Evolutionary conservation across 1,140 invertebrate species (phyloP).

Genomic region (Drosophila sturtevanti): DNA sequence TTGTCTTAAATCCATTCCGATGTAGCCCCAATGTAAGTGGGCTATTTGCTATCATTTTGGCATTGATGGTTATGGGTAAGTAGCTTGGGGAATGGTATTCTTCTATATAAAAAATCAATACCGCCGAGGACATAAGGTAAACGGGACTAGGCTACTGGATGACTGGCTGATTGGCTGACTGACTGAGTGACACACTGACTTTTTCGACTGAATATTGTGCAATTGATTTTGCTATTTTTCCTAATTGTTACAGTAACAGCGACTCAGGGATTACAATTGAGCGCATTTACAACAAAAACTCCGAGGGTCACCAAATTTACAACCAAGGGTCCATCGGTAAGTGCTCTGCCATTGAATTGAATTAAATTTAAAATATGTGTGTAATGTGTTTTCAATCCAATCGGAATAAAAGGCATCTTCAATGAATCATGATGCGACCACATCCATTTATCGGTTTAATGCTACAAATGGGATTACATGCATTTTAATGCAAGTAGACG

Average conservation of each 20-base stretch:
- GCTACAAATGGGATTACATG: constrained; percentile 86
- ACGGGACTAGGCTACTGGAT: background rate
- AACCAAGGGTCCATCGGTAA: constrained; percentile 84
- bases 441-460: constrained; percentile 86
- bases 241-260: constrained; percentile 31
- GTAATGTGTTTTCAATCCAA: background rate
- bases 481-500: constrained; percentile 86
- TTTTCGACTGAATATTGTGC: constrained; percentile 39
- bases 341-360: constrained; percentile 7
- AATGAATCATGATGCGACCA: constrained; percentile 79
- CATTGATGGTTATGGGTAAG: constrained; percentile 45
- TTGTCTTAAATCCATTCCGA: background rate
- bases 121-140: constrained; percentile 49
- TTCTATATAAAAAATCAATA: constrained; percentile 66
- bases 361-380: background rate
- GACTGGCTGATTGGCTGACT: constrained; percentile 61
- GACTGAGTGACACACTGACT: no score
- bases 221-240: constrained; percentile 34
- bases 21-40: background rate
- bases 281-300: constrained; percentile 84
- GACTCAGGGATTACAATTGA: constrained; percentile 82
- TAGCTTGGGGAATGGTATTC: no score
- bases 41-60: background rate
- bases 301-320: constrained; percentile 85
- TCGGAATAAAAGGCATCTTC: constrained; percentile 58